Evolutionary conservation across 30 jellyfish, hydroid and myxozoan genomes (phyloP), one percentile per base, ranked within the genome.

Genomic region (Phacellophora camtschatica): DNA sequence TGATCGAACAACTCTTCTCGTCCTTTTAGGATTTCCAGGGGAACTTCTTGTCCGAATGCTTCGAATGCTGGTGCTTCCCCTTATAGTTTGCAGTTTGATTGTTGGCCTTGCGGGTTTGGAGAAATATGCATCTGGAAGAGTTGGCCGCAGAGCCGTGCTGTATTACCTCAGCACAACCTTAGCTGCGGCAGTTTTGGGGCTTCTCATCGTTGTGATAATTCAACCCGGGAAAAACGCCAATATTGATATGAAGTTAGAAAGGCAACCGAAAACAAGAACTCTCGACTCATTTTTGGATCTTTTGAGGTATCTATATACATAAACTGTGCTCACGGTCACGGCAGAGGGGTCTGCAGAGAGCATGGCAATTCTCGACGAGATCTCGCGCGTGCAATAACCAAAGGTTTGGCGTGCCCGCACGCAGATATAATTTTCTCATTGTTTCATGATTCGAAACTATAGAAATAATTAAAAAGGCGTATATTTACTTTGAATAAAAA

Each of bases 81-180:
- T 90, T 66, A 90, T 90, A 58, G 87, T 85, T 33, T 85, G 86
- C 88, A 65, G 96, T 35, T 87, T 92, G 73, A 92, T 92, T 20
- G 96, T 94, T 59, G 99, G 99, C 35, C 65, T 94, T 27, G 99
- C 99, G 7, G 95, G 92, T 71, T 88, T 94, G 7, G 99, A 94
- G 72, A 84, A 87, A 46, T 82, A 64, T 28, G 95, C 99, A 15
- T 94, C 99, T 29, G 99, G 99, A 1, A 39, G 90, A 29, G 80
- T 85, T 16, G 96, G 96, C 12, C 65, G 96, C 22, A 69, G 96
- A 29, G 96, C 96, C 15, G 82, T 85, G 5, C 32, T 85, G 59
- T 85, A 74, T 41, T 85, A 85, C 62, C 66, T 85, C 20, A 35
- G 81, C 39, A 85, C 96, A n/a, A 85, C 96, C 2, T 31, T 74